Evolutionary conservation across 2,113 vertebrate species (phyloP).

Genomic region (Pelmatolapia mariae): DNA sequence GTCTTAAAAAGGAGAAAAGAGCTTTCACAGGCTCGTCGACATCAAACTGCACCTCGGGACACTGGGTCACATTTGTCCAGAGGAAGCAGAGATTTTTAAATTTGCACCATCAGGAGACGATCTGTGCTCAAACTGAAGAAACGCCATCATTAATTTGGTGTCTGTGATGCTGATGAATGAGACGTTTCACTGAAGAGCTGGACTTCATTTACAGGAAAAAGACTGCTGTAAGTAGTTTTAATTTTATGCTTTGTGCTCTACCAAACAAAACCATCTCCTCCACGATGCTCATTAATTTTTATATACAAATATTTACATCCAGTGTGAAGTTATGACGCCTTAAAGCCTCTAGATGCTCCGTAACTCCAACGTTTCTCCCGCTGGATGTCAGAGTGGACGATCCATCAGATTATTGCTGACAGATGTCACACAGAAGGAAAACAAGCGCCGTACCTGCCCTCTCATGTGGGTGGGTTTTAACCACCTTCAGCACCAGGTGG

Average conservation of each 20-base stretch:
- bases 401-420: not conserved
- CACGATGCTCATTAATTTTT: conserved; percentile 23
- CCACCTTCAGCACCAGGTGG: not conserved
- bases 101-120: not conserved
- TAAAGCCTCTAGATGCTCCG: not conserved
- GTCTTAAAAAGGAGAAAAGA: not conserved
- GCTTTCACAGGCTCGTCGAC: not conserved
- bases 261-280: conserved; percentile 17
- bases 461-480: not conserved
- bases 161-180: conserved; percentile 1
- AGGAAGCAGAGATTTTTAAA: not conserved
- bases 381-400: not conserved
- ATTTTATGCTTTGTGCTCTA: conserved; percentile 37
- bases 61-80: not conserved
- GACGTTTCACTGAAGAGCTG: not conserved
- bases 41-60: not conserved
- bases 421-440: not conserved
- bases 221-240: not conserved
- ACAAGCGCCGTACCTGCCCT: not conserved
- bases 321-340: not conserved
- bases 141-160: not conserved
- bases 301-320: conserved; percentile 30
- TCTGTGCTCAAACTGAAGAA: not conserved
- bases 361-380: not conserved
- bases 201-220: not conserved